Evolutionary conservation across 2,797 vertebrate genomes (phyloP).

Genomic region (Acropternis orthonyx): DNA sequence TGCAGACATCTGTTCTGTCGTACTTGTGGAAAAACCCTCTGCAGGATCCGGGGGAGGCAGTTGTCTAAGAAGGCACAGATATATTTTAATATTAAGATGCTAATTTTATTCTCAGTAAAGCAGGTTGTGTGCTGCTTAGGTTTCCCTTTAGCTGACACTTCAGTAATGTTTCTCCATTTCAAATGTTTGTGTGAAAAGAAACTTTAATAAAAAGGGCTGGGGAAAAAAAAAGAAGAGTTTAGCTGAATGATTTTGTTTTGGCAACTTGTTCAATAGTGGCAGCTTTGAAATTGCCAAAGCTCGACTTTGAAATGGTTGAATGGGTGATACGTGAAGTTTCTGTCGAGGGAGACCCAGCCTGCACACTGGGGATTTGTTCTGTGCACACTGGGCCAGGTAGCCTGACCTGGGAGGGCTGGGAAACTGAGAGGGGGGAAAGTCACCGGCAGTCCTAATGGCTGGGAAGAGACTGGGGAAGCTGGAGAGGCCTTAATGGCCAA

Average conservation of each 20-base stretch:
- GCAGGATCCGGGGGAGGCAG: neutral
- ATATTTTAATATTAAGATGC: neutral
- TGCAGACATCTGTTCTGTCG: neutral
- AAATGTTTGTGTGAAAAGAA: neutral
- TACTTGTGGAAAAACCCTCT: neutral
- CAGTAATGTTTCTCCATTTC: neutral
- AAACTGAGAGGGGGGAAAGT: neutral
- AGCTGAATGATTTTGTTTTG: conserved; percentile 49
- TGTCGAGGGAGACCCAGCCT: neutral
- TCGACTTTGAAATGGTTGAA: neutral
- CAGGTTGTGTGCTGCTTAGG: neutral
- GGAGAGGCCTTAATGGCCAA: fast-evolving
- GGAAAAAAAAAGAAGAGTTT: neutral
- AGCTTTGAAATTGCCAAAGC: conserved; percentile 27
- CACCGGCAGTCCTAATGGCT: fast-evolving
- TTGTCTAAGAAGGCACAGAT: neutral
- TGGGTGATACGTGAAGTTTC: neutral
- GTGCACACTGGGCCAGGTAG: neutral
- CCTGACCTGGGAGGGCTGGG: neutral
- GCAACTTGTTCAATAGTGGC: conserved; percentile 20
- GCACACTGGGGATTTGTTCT: fast-evolving
- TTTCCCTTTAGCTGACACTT: neutral
- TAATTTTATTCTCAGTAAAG: neutral
- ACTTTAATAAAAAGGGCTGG: neutral
- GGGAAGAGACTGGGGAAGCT: neutral